These are phyloP conservation scores for Cheilosia soror DNA, from an alignment of 2,888 invertebrate species.

Conservation along the genomic window DNA sequence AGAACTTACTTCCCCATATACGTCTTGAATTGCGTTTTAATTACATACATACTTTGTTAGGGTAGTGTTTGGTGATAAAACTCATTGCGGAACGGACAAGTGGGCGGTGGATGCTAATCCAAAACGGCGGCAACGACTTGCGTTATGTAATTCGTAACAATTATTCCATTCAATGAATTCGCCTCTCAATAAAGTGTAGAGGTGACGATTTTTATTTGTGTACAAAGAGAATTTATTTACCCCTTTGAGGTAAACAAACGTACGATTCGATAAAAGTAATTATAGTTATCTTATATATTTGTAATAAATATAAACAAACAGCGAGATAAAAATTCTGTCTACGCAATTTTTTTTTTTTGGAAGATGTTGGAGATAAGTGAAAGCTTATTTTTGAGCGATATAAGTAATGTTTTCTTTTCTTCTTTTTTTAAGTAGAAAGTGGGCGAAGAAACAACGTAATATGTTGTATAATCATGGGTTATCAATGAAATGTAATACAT, in stretches of 20 bases:
- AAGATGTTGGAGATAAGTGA: conserved; percentile 25
- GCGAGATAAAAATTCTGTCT: not conserved
- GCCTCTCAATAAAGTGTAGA: not conserved
- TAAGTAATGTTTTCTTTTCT: not conserved
- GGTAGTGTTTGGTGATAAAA: conserved; percentile 36
- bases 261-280: conserved; percentile 1
- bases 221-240: conserved; percentile 3
- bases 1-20: not conserved
- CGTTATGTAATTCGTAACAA: conserved; percentile 42
- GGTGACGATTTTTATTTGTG: too few relatives aligned
- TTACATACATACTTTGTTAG: conserved; percentile 44
- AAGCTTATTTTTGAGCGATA: conserved; percentile 12
- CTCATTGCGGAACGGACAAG: conserved; percentile 31
- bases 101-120: conserved; percentile 34
- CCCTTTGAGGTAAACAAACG: conserved; percentile 13
- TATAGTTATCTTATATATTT: conserved; percentile 21
- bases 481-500: conserved; percentile 1
- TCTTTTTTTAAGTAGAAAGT: not conserved
- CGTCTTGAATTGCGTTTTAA: conserved; percentile 46
- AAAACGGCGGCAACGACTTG: conserved; percentile 22
- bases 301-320: conserved; percentile 15
- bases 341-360: not conserved
- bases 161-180: conserved; percentile 38
- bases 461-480: conserved; percentile 24
- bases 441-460: conserved; percentile 19